These are phyloP conservation scores for Heliconius cydno DNA, from an alignment of 2,888 invertebrate species.

Conservation along the genomic window DNA sequence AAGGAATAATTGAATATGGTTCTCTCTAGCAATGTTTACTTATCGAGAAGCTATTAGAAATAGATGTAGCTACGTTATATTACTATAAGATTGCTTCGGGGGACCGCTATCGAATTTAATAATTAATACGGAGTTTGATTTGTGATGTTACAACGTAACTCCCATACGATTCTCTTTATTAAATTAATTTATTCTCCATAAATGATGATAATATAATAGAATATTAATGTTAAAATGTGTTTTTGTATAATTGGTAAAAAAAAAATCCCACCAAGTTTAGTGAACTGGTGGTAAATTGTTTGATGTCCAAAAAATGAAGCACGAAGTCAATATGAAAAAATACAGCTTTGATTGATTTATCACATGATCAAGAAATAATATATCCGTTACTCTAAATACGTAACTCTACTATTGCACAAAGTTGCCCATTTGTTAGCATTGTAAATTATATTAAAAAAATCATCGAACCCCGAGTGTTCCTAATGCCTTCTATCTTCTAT, in stretches of 20 bases:
- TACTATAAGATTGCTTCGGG: constrained; percentile 6
- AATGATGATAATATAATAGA: too few species aligned
- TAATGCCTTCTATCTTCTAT: too few species aligned
- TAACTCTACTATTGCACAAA: background rate
- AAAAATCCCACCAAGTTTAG: too few species aligned
- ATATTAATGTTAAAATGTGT: too few species aligned
- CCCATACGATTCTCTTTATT: background rate
- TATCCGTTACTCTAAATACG: background rate
- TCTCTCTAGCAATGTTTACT: constrained; percentile 28
- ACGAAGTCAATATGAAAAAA: background rate
- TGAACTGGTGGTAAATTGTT: too few species aligned
- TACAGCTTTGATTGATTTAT: background rate
- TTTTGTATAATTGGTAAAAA: too few species aligned
- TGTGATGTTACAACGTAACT: background rate
- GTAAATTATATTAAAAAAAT: too few species aligned
- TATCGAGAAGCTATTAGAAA: constrained; percentile 32
- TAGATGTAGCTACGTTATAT: constrained; percentile 23
- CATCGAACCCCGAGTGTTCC: too few species aligned
- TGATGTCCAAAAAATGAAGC: too few species aligned
- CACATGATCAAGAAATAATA: background rate
- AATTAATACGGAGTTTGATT: constrained; percentile 10
- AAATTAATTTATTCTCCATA: background rate
- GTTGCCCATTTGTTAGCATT: background rate
- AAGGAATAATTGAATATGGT: constrained; percentile 51
- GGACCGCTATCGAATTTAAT: background rate